Conservation (phyloP, 2,888 invertebrate species). For the Byasa hedistus region DNA sequence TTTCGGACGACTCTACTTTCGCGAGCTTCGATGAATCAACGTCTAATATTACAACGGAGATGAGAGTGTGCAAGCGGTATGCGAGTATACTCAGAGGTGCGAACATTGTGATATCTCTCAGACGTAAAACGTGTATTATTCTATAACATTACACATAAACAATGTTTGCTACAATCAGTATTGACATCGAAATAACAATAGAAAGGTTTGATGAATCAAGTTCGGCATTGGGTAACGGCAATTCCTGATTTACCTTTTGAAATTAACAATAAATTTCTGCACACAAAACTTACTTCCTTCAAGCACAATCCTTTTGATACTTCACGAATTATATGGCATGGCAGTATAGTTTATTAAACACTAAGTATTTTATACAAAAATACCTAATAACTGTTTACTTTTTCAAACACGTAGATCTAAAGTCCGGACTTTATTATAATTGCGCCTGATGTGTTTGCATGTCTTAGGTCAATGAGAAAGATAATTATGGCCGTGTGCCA, state of each 20-base stretch:
- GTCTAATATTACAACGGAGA: constrained; percentile 59
- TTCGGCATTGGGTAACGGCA: constrained; percentile 45
- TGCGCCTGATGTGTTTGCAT: constrained; percentile 47
- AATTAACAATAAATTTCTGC: not conserved
- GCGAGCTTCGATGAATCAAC: constrained; percentile 65
- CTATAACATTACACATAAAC: constrained; percentile 34
- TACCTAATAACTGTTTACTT: not conserved
- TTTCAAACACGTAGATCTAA: constrained; percentile 1
- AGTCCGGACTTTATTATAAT: constrained; percentile 35
- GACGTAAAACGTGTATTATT: constrained; percentile 28
- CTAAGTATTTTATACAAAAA: not conserved
- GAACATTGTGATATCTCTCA: constrained; percentile 37
- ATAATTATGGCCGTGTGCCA: constrained; percentile 49
- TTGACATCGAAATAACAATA: constrained; percentile 53
- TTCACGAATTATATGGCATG: not conserved
- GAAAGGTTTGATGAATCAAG: constrained; percentile 46
- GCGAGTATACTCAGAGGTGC: constrained; percentile 46
- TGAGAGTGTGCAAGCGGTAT: constrained; percentile 59
- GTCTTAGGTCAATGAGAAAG: constrained; percentile 49
- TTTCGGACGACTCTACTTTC: constrained; percentile 57
- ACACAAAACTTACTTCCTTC: not conserved
- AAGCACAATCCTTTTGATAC: not conserved
- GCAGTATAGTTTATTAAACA: not conserved
- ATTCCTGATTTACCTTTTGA: constrained; percentile 2
- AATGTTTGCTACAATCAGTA: constrained; percentile 47